These are phyloP conservation scores for Calyptomena viridis DNA, from an alignment of 2,113 vertebrate genomes.

Conservation along the genomic window DNA sequence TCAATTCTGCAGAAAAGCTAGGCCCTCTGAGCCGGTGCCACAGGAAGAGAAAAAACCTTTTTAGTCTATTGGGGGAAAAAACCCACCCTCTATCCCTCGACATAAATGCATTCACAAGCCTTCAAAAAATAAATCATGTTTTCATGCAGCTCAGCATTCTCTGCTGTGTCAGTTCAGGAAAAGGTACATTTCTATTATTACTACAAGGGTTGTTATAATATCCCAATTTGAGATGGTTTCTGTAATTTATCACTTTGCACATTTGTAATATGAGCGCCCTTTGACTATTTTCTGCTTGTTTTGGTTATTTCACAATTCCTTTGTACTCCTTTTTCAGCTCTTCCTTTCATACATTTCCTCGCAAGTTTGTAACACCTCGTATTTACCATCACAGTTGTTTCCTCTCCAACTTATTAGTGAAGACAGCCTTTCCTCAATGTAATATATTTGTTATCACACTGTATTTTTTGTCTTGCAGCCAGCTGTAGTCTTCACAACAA, in stretches of 20 bases:
- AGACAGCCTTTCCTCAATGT: background rate
- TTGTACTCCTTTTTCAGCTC: background rate
- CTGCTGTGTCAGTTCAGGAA: background rate
- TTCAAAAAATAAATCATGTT: background rate
- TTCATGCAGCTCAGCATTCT: background rate
- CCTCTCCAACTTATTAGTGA: background rate
- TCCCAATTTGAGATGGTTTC: background rate
- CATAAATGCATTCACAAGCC: background rate
- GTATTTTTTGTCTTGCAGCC: background rate
- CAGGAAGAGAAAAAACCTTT: background rate
- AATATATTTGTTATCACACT: background rate
- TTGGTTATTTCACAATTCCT: background rate
- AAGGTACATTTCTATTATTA: background rate
- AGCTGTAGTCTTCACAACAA: background rate
- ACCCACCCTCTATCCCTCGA: background rate
- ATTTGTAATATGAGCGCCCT: background rate
- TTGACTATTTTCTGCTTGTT: background rate
- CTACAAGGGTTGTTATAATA: background rate
- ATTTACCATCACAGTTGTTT: background rate
- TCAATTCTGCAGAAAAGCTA: background rate
- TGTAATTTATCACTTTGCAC: background rate
- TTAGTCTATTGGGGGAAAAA: background rate
- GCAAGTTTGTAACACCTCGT: background rate
- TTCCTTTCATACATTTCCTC: background rate
- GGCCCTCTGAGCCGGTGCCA: background rate